A percentile compares a stretch with the other conserved stretches of the same genome.
Evolutionary conservation across 2,888 invertebrate species (phyloP).

Genomic region (Drosophila robusta): DNA sequence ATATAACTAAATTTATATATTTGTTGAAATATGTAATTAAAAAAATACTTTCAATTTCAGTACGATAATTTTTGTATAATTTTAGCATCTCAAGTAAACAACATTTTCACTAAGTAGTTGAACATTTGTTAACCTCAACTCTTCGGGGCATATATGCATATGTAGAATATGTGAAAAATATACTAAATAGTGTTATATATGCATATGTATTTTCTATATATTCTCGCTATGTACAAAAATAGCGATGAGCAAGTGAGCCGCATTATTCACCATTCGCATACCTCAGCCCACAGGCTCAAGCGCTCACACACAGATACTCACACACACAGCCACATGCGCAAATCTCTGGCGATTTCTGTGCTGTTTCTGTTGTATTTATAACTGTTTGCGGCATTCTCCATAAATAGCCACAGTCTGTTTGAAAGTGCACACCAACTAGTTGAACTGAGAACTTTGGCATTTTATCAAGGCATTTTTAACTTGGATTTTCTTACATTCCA

Average conservation of each 20-base stretch:
- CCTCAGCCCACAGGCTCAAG: constrained; percentile 38
- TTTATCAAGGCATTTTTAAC: constrained; percentile 23
- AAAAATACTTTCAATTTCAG: constrained; percentile 5
- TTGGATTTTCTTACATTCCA: constrained; percentile 10
- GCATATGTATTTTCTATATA: constrained; percentile 33
- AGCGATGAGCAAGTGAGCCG: constrained; percentile 71
- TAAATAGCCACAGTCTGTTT: constrained; percentile 74
- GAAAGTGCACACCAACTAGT: constrained; percentile 41
- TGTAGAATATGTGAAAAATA: constrained; percentile 17
- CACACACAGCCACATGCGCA: constrained; percentile 22
- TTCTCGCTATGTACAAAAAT: constrained; percentile 69
- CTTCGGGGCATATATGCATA: constrained; percentile 10
- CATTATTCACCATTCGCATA: constrained; percentile 55
- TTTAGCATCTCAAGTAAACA: constrained; percentile 8
- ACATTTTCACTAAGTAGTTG: constrained; percentile 9
- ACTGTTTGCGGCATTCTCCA: constrained; percentile 72
- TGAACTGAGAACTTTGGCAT: constrained; percentile 32
- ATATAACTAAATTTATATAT: constrained; percentile 27
- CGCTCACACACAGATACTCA: constrained; percentile 26
- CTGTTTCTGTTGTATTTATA: constrained; percentile 54
- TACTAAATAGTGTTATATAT: constrained; percentile 9
- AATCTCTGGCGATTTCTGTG: constrained; percentile 43
- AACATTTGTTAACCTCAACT: constrained; percentile 8
- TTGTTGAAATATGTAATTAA: neutral
- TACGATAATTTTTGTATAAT: constrained; percentile 22